phyloP scores from a whole-genome alignment of 2,113 vertebrate species.

The Dromiciops gliroides region DNA sequence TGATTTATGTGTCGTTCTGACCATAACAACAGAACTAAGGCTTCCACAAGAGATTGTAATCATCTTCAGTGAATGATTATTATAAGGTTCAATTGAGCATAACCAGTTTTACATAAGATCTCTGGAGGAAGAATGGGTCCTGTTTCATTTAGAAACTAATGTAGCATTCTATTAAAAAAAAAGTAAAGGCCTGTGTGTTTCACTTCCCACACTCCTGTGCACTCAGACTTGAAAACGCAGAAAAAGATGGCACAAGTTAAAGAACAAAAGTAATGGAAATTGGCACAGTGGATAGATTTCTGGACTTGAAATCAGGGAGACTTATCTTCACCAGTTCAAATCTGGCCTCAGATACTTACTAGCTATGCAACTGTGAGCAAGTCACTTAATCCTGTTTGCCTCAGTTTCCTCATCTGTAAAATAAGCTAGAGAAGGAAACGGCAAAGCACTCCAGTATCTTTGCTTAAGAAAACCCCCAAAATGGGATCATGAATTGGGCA shows the following conservation, averaged over 20 bases:
- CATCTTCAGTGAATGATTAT: not conserved
- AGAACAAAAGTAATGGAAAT: not conserved
- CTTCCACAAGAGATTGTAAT: not conserved
- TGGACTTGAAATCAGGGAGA: too few relatives aligned
- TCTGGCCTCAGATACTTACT: not conserved
- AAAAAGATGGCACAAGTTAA: not conserved
- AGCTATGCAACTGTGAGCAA: not conserved
- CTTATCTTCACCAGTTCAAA: not conserved
- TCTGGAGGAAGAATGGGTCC: not conserved
- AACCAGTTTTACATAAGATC: conserved; percentile 1
- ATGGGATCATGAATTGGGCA: not conserved
- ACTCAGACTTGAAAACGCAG: conserved; percentile 8
- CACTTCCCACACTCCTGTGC: not conserved
- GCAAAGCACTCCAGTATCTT: not conserved
- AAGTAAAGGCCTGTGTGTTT: not conserved
- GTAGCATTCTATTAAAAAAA: not conserved
- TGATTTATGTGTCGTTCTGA: not conserved
- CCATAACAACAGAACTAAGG: not conserved
- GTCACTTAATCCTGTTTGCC: not conserved
- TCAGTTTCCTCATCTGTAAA: not conserved
- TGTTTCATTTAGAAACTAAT: conserved; percentile 23
- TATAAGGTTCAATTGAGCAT: not conserved
- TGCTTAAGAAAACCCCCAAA: not conserved
- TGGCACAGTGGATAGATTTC: not conserved
- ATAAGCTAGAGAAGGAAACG: not conserved